Evolutionary conservation across 2,797 vertebrate species (phyloP).

Genomic region (Alfaro cultratus): DNA sequence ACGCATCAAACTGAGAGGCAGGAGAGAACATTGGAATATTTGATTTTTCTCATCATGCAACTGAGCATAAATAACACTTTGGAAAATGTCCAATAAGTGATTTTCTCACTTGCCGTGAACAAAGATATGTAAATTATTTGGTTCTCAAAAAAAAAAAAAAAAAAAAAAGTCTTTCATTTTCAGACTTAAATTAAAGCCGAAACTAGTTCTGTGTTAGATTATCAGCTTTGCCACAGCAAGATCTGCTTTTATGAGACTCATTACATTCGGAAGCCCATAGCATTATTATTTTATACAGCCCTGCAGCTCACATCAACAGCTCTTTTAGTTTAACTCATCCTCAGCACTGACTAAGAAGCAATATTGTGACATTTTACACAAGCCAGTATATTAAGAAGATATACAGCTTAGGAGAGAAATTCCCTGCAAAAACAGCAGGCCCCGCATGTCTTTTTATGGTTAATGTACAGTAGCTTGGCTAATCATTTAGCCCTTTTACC

Average conservation of each 20-base stretch:
- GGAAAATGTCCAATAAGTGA: conserved; percentile 71
- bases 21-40: conserved; percentile 76
- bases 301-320: background rate
- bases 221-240: background rate
- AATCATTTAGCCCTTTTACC: background rate
- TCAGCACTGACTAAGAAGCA: background rate
- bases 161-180: background rate
- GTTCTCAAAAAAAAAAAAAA: background rate
- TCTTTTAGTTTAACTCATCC: background rate
- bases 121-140: conserved; percentile 14
- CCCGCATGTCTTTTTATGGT: background rate
- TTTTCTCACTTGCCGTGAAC: conserved; percentile 16
- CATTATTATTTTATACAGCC: background rate
- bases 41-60: conserved; percentile 75
- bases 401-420: background rate
- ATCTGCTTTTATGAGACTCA: background rate
- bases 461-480: background rate
- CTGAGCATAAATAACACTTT: conserved; percentile 70
- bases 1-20: conserved; percentile 71
- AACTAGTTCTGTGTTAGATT: conserved; percentile 9
- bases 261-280: background rate
- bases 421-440: background rate
- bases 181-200: conserved; percentile 3
- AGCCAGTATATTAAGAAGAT: background rate
- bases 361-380: background rate